phyloP scores from a whole-genome alignment of 2,113 vertebrate genomes.

The Alethe castanea region DNA sequence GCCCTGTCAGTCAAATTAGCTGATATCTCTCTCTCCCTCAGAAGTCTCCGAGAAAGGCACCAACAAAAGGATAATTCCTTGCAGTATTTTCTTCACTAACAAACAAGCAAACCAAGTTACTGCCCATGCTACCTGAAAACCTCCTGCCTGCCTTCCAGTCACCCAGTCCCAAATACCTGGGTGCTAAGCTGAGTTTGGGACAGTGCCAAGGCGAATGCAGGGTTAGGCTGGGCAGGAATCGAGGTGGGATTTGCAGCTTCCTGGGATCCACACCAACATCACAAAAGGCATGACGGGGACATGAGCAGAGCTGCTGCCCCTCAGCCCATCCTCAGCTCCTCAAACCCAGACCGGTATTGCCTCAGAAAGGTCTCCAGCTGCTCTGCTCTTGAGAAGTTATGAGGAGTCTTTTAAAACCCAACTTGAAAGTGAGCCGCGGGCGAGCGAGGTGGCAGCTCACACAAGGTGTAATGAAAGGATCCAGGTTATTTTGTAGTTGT shows the following conservation, averaged over 20 bases:
- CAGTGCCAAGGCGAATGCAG: not conserved
- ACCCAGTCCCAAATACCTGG: rapidly evolving
- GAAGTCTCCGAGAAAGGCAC: not conserved
- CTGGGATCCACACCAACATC: rapidly evolving
- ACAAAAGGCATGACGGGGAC: rapidly evolving
- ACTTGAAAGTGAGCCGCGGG: rapidly evolving
- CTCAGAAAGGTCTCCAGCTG: not conserved
- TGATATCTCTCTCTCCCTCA: not conserved
- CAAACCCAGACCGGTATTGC: rapidly evolving
- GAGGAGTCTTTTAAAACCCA: not conserved
- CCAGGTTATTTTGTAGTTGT: rapidly evolving
- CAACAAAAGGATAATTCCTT: not conserved
- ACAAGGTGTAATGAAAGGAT: not conserved
- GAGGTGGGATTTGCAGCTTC: not conserved
- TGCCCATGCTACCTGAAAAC: not conserved
- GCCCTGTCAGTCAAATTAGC: not conserved
- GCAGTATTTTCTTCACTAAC: not conserved
- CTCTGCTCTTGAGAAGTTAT: not conserved
- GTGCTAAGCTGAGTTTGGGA: not conserved
- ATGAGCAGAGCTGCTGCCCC: not conserved
- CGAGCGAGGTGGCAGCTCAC: rapidly evolving
- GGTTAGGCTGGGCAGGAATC: rapidly evolving
- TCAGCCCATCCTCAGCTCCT: rapidly evolving
- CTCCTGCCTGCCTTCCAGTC: not conserved
- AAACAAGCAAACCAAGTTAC: not conserved